Base-by-base conservation (phyloP, 2,888 invertebrate species). In the Morinoia aosen region DNA sequence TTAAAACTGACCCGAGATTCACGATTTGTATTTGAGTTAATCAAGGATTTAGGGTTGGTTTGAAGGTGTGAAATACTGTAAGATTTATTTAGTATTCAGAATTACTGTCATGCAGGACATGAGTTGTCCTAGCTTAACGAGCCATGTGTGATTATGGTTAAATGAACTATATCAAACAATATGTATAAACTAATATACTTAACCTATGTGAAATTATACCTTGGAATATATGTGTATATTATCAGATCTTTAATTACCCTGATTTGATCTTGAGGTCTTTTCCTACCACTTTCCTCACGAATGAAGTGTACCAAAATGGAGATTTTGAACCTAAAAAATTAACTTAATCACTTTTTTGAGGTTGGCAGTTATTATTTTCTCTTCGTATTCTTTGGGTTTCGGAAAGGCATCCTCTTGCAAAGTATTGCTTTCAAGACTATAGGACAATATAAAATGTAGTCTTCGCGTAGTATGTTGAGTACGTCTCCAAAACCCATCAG, bases 181-280 rank as follows among this genome's bases (percentile, higher is more conserved):
- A 93, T 93, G 93, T 93, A 93, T 93, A 93, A 93, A 93, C 93
- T 93, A 93, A 7, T 56, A 93, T 93, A 93, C 93, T 93, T 93
- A 93, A 93, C 93, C 93, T 93, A 93, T 57, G 93, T 93, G 93
- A 93, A 93, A 93, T 57, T 93, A 93, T 93, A 93, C 93, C 93
- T 93, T 93, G 93, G 57, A 93, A 93, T 93, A 93, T 57, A 93
- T 93, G 93, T 93, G 93, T 93, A 93, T 93, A 93, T 93, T 93
- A 93, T 57, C 0, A 39, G 90, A 40, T 19, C 3, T 90, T 90
- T 90, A 10, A 11, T 40, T 10, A 39, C 19, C 90, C 90, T 25
- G 16, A 19, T 12, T 11, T 90, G 40, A 39, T 76, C 76, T 12
- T 76, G 0, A 76, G 33, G 33, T 76, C 25, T 33, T 76, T 76